These are phyloP conservation scores for Balaeniceps rex DNA, from an alignment of 2,113 vertebrate genomes.

Conservation along the genomic window DNA sequence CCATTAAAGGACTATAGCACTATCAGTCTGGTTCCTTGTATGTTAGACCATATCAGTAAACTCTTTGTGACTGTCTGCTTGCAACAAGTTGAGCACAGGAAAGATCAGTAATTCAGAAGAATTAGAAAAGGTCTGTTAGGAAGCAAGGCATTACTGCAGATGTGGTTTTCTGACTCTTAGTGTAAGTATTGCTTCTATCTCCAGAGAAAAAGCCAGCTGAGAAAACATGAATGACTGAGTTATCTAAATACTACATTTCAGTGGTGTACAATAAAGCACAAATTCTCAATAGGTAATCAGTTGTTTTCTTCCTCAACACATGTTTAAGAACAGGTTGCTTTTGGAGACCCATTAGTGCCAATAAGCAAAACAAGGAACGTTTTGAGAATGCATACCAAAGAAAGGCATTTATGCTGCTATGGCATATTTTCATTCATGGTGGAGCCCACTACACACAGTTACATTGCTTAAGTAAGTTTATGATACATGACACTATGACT, in stretches of 20 bases:
- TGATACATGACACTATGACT: background rate
- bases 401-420: background rate
- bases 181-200: background rate
- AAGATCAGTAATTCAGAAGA: slow-evolving; percentile 41
- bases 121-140: slow-evolving; percentile 42
- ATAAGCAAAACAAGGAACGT: background rate
- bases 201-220: slow-evolving; percentile 27
- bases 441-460: background rate
- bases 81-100: slow-evolving; percentile 24
- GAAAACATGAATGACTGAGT: slow-evolving; percentile 1
- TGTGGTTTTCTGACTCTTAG: background rate
- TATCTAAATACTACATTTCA: background rate
- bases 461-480: background rate
- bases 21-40: slow-evolving; percentile 43
- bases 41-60: slow-evolving; percentile 9
- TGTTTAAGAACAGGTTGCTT: background rate
- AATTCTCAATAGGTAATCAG: background rate
- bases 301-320: background rate
- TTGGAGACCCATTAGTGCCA: background rate
- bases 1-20: slow-evolving; percentile 30
- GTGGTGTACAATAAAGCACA: background rate
- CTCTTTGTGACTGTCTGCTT: slow-evolving; percentile 18
- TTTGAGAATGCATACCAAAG: background rate
- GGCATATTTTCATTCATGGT: background rate
- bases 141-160: slow-evolving; percentile 33